Percentiles rank a stretch among this genome's conserved stretches.
phyloP scores from a whole-genome alignment of 2,113 vertebrate species.

The Pelusios castaneus region DNA sequence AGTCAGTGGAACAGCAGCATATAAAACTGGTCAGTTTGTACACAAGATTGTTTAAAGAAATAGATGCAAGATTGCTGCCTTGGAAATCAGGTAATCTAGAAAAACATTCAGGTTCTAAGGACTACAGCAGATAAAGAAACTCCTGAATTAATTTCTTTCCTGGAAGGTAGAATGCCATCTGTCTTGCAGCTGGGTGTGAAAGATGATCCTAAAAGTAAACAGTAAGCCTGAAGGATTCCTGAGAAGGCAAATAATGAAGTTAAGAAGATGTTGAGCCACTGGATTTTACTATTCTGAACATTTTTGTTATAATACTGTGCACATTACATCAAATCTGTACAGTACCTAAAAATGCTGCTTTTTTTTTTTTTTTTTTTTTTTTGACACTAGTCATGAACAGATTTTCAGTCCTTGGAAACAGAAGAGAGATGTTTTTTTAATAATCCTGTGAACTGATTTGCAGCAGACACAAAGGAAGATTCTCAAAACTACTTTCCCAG shows the following conservation, averaged over 20 bases:
- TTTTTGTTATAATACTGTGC: background rate
- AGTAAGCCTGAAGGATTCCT: conserved; percentile 2
- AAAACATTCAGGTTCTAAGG: background rate
- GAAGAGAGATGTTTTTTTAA: background rate
- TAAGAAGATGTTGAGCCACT: background rate
- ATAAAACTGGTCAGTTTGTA: background rate
- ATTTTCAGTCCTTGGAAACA: background rate
- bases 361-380: background rate
- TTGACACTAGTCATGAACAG: background rate
- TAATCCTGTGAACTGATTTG: background rate
- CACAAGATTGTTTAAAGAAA: background rate
- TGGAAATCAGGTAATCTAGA: background rate
- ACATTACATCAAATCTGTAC: background rate
- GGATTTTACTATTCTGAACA: background rate
- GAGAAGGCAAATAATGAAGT: background rate
- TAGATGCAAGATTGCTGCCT: background rate
- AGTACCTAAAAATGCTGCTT: background rate
- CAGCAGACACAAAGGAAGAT: background rate
- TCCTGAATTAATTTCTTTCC: background rate
- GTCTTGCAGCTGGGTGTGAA: background rate
- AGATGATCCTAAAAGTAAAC: background rate
- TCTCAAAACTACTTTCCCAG: background rate
- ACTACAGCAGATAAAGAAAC: background rate
- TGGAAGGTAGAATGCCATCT: background rate
- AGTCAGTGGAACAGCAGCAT: background rate